Conservation (phyloP, 2,113 vertebrate genomes). For the Dermatemys mawii region DNA sequence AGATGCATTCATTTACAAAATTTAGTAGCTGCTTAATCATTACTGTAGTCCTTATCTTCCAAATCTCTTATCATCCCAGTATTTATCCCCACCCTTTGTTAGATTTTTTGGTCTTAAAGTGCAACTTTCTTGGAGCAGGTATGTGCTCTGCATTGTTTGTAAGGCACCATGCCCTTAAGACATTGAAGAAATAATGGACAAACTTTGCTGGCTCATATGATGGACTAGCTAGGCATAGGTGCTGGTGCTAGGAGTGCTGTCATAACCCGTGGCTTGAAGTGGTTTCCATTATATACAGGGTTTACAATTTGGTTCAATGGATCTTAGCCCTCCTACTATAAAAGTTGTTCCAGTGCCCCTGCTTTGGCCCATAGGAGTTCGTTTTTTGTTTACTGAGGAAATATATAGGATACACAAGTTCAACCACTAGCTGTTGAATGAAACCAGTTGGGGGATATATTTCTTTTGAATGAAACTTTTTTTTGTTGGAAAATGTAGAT, state of each 20-base stretch:
- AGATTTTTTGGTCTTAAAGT: background rate
- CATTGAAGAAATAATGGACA: background rate
- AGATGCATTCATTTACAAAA: background rate
- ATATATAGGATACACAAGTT: background rate
- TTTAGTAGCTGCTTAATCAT: background rate
- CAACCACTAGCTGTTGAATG: background rate
- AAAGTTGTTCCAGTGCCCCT: too few species aligned
- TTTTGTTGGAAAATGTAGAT: background rate
- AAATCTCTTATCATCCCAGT: background rate
- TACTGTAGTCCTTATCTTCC: background rate
- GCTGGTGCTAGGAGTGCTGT: too few species aligned
- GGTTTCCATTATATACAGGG: too few species aligned
- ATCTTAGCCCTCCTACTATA: too few species aligned
- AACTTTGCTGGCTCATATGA: too few species aligned
- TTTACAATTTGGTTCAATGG: too few species aligned
- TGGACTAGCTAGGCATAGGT: too few species aligned
- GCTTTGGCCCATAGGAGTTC: background rate
- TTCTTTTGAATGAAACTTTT: background rate
- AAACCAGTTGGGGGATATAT: background rate
- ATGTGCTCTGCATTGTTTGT: background rate
- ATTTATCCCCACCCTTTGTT: background rate
- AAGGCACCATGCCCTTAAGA: background rate
- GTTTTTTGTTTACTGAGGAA: background rate
- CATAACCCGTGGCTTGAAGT: too few species aligned
- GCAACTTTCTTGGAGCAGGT: background rate